A percentile compares a stretch with the other conserved stretches of the same genome.
These are phyloP conservation scores for Hippocampus zosterae DNA, from an alignment of 2,113 vertebrate species.

Conservation along the genomic window DNA sequence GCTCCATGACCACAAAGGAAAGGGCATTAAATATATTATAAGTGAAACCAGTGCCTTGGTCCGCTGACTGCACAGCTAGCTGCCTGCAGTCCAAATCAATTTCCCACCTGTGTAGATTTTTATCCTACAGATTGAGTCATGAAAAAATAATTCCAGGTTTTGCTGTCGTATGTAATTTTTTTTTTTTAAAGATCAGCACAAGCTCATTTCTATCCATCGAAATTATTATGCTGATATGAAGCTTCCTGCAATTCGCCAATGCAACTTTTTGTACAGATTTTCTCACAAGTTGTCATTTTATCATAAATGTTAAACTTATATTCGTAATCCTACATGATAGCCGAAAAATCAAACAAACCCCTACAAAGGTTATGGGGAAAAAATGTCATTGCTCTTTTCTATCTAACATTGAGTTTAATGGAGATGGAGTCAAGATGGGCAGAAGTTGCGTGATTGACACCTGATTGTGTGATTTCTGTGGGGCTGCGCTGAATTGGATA, in stretches of 20 bases:
- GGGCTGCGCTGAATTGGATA: conserved; percentile 55
- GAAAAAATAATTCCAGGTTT: conserved; percentile 52
- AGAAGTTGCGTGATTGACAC: conserved; percentile 51
- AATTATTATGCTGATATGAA: conserved; percentile 3
- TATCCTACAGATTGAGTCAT: conserved; percentile 60
- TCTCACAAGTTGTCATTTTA: not conserved
- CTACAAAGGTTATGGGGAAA: not conserved
- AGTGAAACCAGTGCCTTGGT: conserved; percentile 34
- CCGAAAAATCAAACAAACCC: not conserved
- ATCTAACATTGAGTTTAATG: conserved; percentile 5
- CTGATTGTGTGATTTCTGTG: conserved; percentile 61
- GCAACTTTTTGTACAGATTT: not conserved
- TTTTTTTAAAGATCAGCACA: conserved; percentile 27
- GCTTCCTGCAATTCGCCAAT: not conserved
- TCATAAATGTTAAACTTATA: not conserved
- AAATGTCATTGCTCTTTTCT: not conserved
- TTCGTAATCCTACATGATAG: not conserved
- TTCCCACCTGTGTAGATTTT: conserved; percentile 59
- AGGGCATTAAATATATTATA: conserved; percentile 55
- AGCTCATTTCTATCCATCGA: conserved; percentile 10
- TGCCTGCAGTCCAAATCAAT: conserved; percentile 54
- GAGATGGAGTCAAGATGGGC: conserved; percentile 36
- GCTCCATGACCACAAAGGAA: conserved; percentile 47
- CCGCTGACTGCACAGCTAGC: conserved; percentile 42
- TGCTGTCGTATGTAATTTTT: conserved; percentile 11